A percentile compares a stretch with the other conserved stretches of the same genome.
Conservation (phyloP, 1,140 invertebrate genomes). For the Grapholita molesta region DNA sequence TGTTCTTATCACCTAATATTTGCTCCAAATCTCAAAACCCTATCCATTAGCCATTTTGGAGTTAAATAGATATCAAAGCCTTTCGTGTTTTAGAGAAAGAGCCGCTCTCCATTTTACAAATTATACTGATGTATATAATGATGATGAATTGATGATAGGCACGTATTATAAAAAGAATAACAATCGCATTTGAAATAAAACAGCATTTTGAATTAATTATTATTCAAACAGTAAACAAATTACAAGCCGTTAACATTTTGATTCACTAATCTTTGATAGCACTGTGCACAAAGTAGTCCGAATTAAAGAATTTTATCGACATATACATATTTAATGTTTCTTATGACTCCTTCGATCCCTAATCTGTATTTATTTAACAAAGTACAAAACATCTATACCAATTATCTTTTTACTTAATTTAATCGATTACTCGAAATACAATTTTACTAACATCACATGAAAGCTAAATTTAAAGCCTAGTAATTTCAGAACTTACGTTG, state of each 20-base stretch:
- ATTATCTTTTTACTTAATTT: background rate
- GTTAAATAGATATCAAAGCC: too few relatives aligned
- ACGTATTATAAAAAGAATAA: too few relatives aligned
- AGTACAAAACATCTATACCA: background rate
- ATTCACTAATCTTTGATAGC: background rate
- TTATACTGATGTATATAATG: too few relatives aligned
- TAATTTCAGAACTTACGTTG: conserved; percentile 79
- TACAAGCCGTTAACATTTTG: conserved; percentile 49
- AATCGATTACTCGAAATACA: background rate
- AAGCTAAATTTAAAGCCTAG: conserved; percentile 68
- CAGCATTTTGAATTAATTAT: conserved; percentile 31
- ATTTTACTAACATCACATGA: background rate
- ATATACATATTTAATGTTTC: background rate
- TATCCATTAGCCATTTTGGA: too few relatives aligned
- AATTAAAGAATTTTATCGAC: background rate
- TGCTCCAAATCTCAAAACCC: too few relatives aligned
- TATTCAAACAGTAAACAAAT: conserved; percentile 54
- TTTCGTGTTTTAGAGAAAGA: too few relatives aligned
- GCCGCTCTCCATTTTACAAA: too few relatives aligned
- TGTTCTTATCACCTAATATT: too few relatives aligned
- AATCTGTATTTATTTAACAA: background rate
- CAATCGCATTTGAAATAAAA: conserved; percentile 27
- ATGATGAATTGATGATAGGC: too few relatives aligned
- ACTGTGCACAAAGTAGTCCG: background rate
- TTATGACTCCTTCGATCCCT: background rate